Evolutionary conservation across 1,140 invertebrate genomes (phyloP), one percentile per base, ranked within the genome.

Genomic region (Nasonia vitripennis): DNA sequence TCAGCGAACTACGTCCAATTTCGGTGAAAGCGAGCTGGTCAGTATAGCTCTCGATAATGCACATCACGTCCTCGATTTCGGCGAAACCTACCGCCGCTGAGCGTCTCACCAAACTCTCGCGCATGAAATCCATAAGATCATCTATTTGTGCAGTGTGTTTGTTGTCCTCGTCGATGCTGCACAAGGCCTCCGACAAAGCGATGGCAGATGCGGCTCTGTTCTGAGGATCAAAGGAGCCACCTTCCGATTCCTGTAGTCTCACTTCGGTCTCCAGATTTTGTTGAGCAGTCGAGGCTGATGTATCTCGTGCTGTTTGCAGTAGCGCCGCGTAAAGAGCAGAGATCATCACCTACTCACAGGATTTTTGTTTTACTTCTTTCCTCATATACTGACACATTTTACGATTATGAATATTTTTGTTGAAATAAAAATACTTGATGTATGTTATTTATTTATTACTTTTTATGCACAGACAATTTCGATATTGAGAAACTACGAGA

Each of bases 111-210:
- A 78, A 31, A 27, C 37, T 62, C 2, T 80, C 68, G 0, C 45
- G 74, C 1, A 94, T 93, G 80, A 94, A 93, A 27, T 92, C 91
- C 20, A 96, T 89, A 10, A 97, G 94, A 51, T 94, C 90, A 2
- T 95, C 93, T 75, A 97, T 95, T 88, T 96, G 95, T 78, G 95
- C 94, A 0, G 95, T 96, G 84, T 97, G 96, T 87, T 96, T 96
- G 87, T 96, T 95, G 74, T 96, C 95, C 87, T 96, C 95, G 88
- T 97, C 96, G 48, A 96, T 95, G n/a, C 95, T 95, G 88, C 96
- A 97, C 14, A 97, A 93, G 0, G 95, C 95, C 91, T 97, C 97
- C 0, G 96, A 96, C 1, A 97, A 91, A 0, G 95, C 95, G 20
- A 94, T 89, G 84, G 94, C 89, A 0, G 89, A 86, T 1, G 88